Conservation (phyloP, 1,140 invertebrate species). For the Melitaea cinxia region DNA sequence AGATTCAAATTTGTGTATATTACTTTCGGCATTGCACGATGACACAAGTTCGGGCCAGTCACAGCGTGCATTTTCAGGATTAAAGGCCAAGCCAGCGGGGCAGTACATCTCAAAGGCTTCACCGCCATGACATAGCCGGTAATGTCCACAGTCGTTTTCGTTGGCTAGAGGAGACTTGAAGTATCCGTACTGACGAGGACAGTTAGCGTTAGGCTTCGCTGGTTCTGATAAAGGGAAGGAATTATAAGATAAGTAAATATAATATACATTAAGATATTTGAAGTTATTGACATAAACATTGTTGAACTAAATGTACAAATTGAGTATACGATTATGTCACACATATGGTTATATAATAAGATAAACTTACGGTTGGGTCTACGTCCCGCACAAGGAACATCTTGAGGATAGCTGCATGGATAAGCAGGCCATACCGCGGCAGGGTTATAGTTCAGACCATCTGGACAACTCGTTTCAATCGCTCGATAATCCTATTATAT, state of each 20-base stretch:
- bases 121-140: slow-evolving; percentile 85
- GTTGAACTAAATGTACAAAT: no score
- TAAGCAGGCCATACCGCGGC: slow-evolving; percentile 84
- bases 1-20: slow-evolving; percentile 8
- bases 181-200: slow-evolving; percentile 92
- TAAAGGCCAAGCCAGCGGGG: slow-evolving; percentile 92
- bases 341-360: background rate
- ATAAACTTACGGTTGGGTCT: slow-evolving; percentile 84
- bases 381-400: slow-evolving; percentile 87
- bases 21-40: slow-evolving; percentile 87
- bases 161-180: slow-evolving; percentile 85
- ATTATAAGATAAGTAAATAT: background rate
- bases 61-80: slow-evolving; percentile 87
- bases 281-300: no score
- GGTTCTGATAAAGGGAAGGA: slow-evolving; percentile 51
- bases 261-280: no score
- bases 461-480: slow-evolving; percentile 83
- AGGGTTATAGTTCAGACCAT: slow-evolving; percentile 91
- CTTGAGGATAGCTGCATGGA: slow-evolving; percentile 91
- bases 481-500: slow-evolving; percentile 46
- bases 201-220: slow-evolving; percentile 86
- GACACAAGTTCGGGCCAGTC: slow-evolving; percentile 92
- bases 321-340: no score
- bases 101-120: slow-evolving; percentile 84
- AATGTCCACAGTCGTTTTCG: slow-evolving; percentile 56